These are phyloP conservation scores for Lepus townsendii DNA, from an alignment of 2,797 vertebrate species.

Conservation along the genomic window DNA sequence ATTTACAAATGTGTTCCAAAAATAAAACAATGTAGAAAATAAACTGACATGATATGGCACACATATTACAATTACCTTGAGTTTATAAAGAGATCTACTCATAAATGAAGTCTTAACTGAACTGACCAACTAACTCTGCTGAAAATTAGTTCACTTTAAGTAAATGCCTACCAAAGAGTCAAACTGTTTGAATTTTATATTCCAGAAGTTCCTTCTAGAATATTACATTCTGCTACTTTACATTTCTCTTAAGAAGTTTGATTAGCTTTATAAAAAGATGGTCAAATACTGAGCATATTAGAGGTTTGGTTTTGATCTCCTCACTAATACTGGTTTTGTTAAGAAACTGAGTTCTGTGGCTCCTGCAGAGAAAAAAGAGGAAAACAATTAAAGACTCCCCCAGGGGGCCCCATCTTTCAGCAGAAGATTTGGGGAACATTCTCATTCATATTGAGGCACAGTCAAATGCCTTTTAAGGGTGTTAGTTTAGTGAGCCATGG, in stretches of 20 bases:
- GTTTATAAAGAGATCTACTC: background rate
- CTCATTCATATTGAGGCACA: constrained; percentile 64
- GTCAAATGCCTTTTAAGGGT: constrained; percentile 72
- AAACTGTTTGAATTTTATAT: background rate
- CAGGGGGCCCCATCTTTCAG: constrained; percentile 70
- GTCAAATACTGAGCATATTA: constrained; percentile 61
- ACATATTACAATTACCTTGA: background rate
- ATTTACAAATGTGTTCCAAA: background rate
- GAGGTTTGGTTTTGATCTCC: constrained; percentile 72
- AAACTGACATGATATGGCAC: background rate
- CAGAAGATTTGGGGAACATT: constrained; percentile 71
- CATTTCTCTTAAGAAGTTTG: constrained; percentile 66
- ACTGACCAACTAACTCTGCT: background rate
- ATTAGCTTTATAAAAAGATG: constrained; percentile 72
- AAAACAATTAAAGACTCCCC: constrained; percentile 75
- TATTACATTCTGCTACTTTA: constrained; percentile 60
- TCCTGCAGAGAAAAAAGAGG: constrained; percentile 74
- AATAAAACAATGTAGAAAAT: background rate
- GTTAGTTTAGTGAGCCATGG: constrained; percentile 68
- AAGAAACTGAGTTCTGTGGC: constrained; percentile 52
- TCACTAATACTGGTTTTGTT: constrained; percentile 79
- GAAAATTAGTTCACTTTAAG: constrained; percentile 18
- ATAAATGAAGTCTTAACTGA: background rate
- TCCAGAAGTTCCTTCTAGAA: constrained; percentile 48
- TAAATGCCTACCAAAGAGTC: background rate